Base-by-base conservation (phyloP, 2,888 invertebrate genomes). In the Leptopilina drosophilae region DNA sequence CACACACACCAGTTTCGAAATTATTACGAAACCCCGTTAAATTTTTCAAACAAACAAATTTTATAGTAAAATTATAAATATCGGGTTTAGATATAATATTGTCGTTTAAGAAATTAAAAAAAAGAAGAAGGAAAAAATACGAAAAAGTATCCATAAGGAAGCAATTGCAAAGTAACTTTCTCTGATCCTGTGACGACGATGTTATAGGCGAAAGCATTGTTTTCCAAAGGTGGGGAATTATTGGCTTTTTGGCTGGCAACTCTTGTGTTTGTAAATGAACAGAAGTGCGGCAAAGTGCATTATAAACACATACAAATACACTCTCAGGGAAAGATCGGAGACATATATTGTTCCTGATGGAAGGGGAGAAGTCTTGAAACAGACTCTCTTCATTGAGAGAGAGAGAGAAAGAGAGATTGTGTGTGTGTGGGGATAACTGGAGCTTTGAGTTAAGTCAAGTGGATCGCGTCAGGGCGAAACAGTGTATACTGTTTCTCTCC, bases 391-490 rank as follows among this genome's bases (percentile, higher is more conserved):
- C 42, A 40, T 78, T 82, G 79, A 78, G 42, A 42, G 42, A 42
- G 42, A n/a, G n/a, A 42, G 42, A 42, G 8, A 33, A 33, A 33
- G 33, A 33, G 33, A 33, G 33, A 33, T 33, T 33, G 33, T 33
- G 33, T 33, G 33, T 33, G 87, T 82, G 88, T 88, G 88, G 88
- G 88, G 88, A 87, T 88, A 89, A 88, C 88, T 87, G 87, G 88
- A 89, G 88, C 89, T 87, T 86, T 83, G 83, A 84, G 86, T 88
- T 85, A 89, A 89, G 88, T 88, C 87, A 89, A 89, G 86, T 88
- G 88, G 86, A 89, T 88, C 87, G 86, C 85, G 78, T 79, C 84
- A 83, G 81, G 84, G 83, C 88, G 86, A 86, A 86, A 87, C 88
- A 88, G 88, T 88, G 84, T 85, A n/a, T 59, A 82, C 85, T 85